Conservation (phyloP, 2,888 invertebrate species). For the Perizoma flavofasciatum region DNA sequence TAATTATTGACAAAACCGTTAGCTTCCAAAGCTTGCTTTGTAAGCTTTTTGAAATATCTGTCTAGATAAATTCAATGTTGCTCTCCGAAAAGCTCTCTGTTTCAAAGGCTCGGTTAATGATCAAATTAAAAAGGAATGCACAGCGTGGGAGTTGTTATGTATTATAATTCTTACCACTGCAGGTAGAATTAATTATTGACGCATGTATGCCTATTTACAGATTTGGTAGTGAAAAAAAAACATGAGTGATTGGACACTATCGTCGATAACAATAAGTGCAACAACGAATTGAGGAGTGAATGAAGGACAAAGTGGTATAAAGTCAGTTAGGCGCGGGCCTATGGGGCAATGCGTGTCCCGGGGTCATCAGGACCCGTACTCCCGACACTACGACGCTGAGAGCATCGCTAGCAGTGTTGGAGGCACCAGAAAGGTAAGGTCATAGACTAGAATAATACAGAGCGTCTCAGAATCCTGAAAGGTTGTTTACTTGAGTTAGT, state of each 20-base stretch:
- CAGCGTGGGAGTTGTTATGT: conserved; percentile 32
- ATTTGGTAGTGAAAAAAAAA: conserved; percentile 35
- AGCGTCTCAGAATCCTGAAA: too few species aligned
- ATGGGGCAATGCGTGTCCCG: conserved; percentile 93
- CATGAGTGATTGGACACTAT: conserved; percentile 25
- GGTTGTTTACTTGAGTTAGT: too few species aligned
- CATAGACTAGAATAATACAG: too few species aligned
- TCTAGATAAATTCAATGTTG: background rate
- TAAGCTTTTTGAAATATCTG: background rate
- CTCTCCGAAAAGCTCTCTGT: background rate
- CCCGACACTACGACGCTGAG: conserved; percentile 77
- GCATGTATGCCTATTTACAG: conserved; percentile 26
- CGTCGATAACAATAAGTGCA: conserved; percentile 17
- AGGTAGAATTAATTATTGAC: conserved; percentile 16
- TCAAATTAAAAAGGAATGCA: conserved; percentile 29
- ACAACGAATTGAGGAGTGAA: conserved; percentile 11
- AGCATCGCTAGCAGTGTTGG: conserved; percentile 74
- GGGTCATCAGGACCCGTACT: conserved; percentile 78
- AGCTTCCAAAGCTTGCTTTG: background rate
- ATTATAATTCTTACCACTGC: conserved; percentile 33
- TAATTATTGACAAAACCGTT: background rate
- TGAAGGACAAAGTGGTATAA: conserved; percentile 30
- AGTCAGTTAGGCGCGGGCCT: conserved; percentile 62
- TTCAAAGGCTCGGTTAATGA: conserved; percentile 1
- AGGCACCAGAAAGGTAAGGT: conserved; percentile 60